Conservation (phyloP, 2,888 invertebrate species). For the Belgica antarctica region DNA sequence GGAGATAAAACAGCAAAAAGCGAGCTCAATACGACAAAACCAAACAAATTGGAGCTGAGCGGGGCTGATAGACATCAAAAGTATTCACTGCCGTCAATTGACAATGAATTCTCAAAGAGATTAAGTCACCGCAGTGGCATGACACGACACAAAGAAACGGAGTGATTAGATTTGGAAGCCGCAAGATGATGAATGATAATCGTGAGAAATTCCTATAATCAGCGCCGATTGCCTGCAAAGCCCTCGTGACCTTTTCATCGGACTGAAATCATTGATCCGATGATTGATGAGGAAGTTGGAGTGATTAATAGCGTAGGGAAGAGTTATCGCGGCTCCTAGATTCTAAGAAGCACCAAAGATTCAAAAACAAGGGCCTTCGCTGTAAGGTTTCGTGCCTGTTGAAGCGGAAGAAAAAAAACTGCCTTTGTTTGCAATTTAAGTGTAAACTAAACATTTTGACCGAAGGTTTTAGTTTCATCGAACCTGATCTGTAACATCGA, state of each 20-base stretch:
- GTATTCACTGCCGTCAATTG: background rate
- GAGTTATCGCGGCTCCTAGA: background rate
- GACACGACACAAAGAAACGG: background rate
- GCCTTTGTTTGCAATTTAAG: background rate
- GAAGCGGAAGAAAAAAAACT: too few species aligned
- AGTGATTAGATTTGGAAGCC: background rate
- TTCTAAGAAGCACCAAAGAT: background rate
- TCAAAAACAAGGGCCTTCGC: too few species aligned
- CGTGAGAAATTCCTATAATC: background rate
- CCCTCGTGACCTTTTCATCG: background rate
- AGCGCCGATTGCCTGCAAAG: background rate
- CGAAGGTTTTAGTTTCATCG: too few species aligned
- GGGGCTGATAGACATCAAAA: background rate
- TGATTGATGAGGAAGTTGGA: background rate
- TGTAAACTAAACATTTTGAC: too few species aligned
- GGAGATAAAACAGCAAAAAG: background rate
- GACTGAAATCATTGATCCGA: conserved; percentile 18
- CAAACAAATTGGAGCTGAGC: conserved; percentile 13
- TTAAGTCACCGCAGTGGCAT: background rate
- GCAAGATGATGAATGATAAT: conserved; percentile 22
- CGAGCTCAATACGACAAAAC: background rate
- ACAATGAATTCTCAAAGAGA: background rate
- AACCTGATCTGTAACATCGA: too few species aligned
- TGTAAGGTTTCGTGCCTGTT: too few species aligned
- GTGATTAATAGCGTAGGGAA: background rate